A percentile compares a stretch with the other conserved stretches of the same genome.
Evolutionary conservation across 2,113 vertebrate genomes (phyloP).

Genomic region (Stegostoma tigrinum): DNA sequence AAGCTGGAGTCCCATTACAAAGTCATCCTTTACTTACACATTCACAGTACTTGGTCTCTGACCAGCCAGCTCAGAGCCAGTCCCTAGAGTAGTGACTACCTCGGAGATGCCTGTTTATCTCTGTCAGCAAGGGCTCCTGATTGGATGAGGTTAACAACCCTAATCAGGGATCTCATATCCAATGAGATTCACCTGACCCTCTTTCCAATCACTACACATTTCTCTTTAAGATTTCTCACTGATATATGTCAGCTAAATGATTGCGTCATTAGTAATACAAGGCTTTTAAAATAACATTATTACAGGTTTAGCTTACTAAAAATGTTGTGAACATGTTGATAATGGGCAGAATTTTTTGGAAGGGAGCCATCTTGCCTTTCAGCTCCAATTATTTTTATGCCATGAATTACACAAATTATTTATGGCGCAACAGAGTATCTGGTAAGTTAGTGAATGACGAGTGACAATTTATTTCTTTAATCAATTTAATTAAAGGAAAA

Average conservation of each 20-base stretch:
- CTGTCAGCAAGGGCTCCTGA: no score
- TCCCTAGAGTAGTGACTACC: no score
- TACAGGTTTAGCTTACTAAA: background rate
- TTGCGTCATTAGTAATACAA: background rate
- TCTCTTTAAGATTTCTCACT: background rate
- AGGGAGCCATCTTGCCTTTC: background rate
- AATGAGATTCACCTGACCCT: no score
- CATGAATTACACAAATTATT: background rate
- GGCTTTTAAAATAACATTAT: background rate
- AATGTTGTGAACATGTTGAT: background rate
- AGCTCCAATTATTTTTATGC: background rate
- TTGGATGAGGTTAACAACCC: no score
- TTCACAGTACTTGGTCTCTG: no score
- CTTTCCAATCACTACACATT: no score
- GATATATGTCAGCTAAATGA: background rate
- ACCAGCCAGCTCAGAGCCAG: no score
- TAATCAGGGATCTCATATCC: no score
- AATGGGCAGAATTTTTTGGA: background rate
- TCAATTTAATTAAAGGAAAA: background rate
- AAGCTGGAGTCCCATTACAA: no score
- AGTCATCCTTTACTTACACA: no score
- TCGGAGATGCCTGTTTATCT: no score
- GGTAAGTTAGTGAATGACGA: background rate
- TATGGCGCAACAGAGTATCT: background rate
- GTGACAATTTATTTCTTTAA: background rate